A percentile compares a stretch with the other conserved stretches of the same genome.
These are phyloP conservation scores for Aix galericulata DNA, from an alignment of 2,113 vertebrate genomes.

Conservation along the genomic window DNA sequence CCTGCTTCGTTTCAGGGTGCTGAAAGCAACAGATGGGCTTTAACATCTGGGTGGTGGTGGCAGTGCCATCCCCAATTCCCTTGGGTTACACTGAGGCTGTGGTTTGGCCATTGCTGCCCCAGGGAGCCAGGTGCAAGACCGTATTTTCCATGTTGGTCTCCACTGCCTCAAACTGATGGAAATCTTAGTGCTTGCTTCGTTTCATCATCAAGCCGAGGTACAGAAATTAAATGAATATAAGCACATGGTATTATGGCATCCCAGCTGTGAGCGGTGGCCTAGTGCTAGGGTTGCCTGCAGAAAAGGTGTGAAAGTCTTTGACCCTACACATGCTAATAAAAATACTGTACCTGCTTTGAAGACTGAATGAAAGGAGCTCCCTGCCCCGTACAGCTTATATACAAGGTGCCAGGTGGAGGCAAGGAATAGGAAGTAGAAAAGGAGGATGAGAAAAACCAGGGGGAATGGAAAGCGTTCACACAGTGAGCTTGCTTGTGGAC, in stretches of 20 bases:
- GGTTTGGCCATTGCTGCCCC: neutral
- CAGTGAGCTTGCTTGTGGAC: neutral
- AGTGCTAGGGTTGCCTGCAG: neutral
- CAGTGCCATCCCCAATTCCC: neutral
- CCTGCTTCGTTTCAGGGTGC: neutral
- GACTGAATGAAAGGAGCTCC: neutral
- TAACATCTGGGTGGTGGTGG: neutral
- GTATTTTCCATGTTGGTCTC: neutral
- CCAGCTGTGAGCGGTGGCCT: neutral
- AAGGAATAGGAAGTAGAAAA: neutral
- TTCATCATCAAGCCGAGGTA: neutral
- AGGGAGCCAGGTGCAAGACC: neutral
- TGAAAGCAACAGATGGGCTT: neutral
- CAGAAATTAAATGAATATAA: neutral
- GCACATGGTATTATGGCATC: neutral
- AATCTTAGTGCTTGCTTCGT: neutral
- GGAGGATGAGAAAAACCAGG: neutral
- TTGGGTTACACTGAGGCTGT: neutral
- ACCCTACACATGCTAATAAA: neutral
- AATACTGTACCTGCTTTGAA: neutral
- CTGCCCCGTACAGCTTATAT: neutral
- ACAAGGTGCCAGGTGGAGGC: neutral
- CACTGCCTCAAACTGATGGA: neutral
- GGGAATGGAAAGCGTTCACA: neutral
- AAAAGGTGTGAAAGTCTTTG: neutral